These are phyloP conservation scores for Odontothrips loti DNA, from an alignment of 2,888 invertebrate species.

Conservation along the genomic window DNA sequence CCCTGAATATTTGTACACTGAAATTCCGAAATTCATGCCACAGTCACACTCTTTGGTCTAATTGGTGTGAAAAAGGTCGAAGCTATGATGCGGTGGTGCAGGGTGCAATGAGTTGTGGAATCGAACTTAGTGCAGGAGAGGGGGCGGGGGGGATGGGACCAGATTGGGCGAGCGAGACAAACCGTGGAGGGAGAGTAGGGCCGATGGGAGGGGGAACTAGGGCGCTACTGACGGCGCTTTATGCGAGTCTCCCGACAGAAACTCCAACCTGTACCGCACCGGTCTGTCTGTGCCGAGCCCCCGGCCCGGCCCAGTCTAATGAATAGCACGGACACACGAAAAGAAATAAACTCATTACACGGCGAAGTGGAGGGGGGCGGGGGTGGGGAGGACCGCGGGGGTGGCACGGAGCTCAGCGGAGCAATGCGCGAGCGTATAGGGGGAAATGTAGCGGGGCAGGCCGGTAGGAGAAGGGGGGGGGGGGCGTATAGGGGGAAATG, in stretches of 20 bases:
- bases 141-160: no score
- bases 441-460: not conserved
- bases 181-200: not conserved
- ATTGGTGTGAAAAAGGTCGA: no score
- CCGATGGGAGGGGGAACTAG: not conserved
- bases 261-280: slow-evolving; percentile 15
- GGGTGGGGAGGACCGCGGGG: not conserved
- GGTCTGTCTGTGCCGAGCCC: not conserved
- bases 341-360: slow-evolving; percentile 27
- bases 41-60: no score
- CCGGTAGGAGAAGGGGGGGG: not conserved
- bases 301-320: not conserved
- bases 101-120: no score
- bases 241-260: slow-evolving; percentile 5
- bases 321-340: slow-evolving; percentile 26
- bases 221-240: not conserved
- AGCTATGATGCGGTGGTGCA: no score
- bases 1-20: no score
- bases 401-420: not conserved
- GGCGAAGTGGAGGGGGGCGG: not conserved
- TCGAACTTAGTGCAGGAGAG: no score
- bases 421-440: slow-evolving; percentile 1
- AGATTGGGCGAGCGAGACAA: no score
- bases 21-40: no score
- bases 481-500: not conserved